Conservation (phyloP, 2,113 vertebrate species). For the Rhea pennata region DNA sequence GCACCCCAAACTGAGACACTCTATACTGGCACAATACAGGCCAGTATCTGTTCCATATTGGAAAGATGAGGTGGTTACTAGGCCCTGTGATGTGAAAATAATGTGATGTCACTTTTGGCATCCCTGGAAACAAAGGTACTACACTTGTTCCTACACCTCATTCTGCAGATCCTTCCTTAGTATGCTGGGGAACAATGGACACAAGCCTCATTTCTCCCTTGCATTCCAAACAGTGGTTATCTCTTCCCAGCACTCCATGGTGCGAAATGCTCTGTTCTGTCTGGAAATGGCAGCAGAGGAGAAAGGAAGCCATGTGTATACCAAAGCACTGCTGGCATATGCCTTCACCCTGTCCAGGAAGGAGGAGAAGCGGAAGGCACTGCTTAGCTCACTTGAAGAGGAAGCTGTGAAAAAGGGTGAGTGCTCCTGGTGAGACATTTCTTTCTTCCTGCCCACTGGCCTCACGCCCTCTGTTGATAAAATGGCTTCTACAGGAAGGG, state of each 20-base stretch:
- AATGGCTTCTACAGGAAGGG: neutral
- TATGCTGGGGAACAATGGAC: neutral
- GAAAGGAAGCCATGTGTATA: conserved; percentile 42
- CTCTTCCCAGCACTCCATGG: conserved; percentile 23
- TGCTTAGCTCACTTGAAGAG: conserved; percentile 45
- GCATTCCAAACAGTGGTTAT: neutral
- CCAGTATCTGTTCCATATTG: neutral
- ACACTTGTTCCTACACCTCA: accelerated
- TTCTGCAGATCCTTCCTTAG: accelerated
- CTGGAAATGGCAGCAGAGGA: neutral
- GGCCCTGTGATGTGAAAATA: neutral
- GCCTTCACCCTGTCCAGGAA: conserved; percentile 71
- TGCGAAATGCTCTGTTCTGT: conserved; percentile 58
- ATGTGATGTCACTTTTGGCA: accelerated
- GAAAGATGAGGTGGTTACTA: neutral
- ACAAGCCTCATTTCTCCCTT: accelerated
- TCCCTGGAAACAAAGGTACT: neutral
- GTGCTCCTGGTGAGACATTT: neutral
- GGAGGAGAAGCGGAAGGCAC: neutral
- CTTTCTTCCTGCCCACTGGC: neutral
- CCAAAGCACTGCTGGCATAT: conserved; percentile 70
- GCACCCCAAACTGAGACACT: neutral
- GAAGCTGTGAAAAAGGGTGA: conserved; percentile 68
- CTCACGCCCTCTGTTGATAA: neutral
- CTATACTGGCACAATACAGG: too few species aligned